Base-by-base conservation (phyloP, 2,797 vertebrate species). In the Syngnathus rostellatus region DNA sequence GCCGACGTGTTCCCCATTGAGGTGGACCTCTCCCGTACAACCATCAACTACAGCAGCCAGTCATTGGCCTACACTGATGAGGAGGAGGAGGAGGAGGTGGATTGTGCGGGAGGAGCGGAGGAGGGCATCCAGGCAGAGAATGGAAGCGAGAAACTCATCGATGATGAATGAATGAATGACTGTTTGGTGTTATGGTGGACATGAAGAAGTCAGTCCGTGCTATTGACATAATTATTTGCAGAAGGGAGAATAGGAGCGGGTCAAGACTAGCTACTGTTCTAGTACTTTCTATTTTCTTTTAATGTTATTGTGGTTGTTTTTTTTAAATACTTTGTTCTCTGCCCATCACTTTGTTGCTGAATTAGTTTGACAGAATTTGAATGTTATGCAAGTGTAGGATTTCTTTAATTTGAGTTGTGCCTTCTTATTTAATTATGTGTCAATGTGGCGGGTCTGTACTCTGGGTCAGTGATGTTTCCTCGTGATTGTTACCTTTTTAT, bases 1-100 rank as follows among this genome's bases (percentile, higher is more conserved):
- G 95, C 97, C 0, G 97, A 99, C 1, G 96, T 99, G 67, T 99
- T 99, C 83, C 97, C 97, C 82, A 99, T 99, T 7, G 97, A 99
- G 72, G 97, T 99, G 88, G 97, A 99, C 82, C 92, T 99, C 63
- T 94, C 95, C 6, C 94, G 93, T 71, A 99, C 97, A 68, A 97
- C 89, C 50, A 88, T 97, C 78, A 95, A 79, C 92, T 99, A 98
- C 58, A 89, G 94, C 78, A 90, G 91, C 81, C 94, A 93, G 77
- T 89, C 92, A 0, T 85, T 91, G 63, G 76, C 81, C 0, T 95
- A 93, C 76, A 83, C 88, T 0, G 94, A 95, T 0, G 89, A 92
- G 1, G 91, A 91, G 23, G 23, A 91, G 23, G 23, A 23, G 23
- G 23, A 23, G 0, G 91, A 90, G 0, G 89, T 89, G 11, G 87